These are phyloP conservation scores for Lithophane ornitopus DNA, from an alignment of 2,888 invertebrate genomes.

Conservation along the genomic window DNA sequence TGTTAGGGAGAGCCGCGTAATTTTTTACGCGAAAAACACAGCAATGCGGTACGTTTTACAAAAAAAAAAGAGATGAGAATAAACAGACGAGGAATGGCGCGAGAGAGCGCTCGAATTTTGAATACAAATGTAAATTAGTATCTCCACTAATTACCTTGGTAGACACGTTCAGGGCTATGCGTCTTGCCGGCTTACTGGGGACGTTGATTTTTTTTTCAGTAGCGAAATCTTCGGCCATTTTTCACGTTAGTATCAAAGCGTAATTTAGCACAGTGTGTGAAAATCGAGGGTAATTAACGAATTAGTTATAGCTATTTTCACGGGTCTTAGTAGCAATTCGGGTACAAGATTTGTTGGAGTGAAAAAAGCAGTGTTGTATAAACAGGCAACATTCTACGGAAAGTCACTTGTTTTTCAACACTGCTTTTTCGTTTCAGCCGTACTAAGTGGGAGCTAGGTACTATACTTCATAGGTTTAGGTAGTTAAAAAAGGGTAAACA, in stretches of 20 bases:
- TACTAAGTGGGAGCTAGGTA: too few species aligned
- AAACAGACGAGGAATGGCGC: constrained; percentile 90
- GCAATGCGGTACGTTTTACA: constrained; percentile 89
- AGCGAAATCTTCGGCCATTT: constrained; percentile 84
- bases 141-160: constrained; percentile 90
- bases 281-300: constrained; percentile 68
- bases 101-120: constrained; percentile 90
- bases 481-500: too few species aligned
- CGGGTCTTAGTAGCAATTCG: constrained; percentile 43
- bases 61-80: constrained; percentile 88
- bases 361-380: too few species aligned
- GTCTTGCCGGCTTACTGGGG: constrained; percentile 88
- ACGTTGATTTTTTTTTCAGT: constrained; percentile 85
- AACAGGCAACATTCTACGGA: not conserved
- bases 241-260: constrained; percentile 75
- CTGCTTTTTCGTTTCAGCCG: not conserved
- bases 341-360: constrained; percentile 34
- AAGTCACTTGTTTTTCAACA: constrained; percentile 5
- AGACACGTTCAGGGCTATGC: constrained; percentile 89
- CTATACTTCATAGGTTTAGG: too few species aligned
- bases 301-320: constrained; percentile 58
- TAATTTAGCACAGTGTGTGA: constrained; percentile 68
- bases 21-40: constrained; percentile 89
- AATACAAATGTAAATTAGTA: constrained; percentile 91
- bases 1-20: constrained; percentile 86